Evolutionary conservation across 2,888 invertebrate genomes (phyloP).

Genomic region (Crepidodera aurea): DNA sequence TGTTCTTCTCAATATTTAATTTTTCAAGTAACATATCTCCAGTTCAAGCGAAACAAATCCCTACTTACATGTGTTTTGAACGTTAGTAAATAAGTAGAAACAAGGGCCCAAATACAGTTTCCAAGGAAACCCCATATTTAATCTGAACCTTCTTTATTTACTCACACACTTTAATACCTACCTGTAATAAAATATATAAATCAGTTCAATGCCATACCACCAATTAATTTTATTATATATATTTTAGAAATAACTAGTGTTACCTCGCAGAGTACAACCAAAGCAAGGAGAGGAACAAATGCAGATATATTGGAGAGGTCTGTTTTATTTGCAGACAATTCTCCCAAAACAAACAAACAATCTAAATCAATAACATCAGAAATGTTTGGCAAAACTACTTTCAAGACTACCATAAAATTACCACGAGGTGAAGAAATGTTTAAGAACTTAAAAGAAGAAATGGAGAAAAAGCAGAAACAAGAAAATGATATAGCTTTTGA

Average conservation of each 20-base stretch:
- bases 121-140: no score
- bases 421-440: conserved; percentile 30
- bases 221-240: no score
- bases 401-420: not conserved
- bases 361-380: no score
- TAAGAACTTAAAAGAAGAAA: conserved; percentile 27
- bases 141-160: not conserved
- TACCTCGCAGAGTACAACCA: not conserved
- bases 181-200: not conserved
- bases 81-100: no score
- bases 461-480: conserved; percentile 23
- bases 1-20: no score
- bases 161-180: not conserved
- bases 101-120: no score
- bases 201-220: no score
- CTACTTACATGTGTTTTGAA: no score
- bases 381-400: not conserved
- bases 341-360: conserved; percentile 2
- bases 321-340: conserved; percentile 22
- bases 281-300: conserved; percentile 13
- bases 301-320: conserved; percentile 31
- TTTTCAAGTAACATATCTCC: no score
- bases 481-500: conserved; percentile 24
- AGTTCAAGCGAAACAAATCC: no score
- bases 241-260: not conserved